Base-by-base conservation (phyloP, 2,888 invertebrate genomes). In the Allygus modestus region DNA sequence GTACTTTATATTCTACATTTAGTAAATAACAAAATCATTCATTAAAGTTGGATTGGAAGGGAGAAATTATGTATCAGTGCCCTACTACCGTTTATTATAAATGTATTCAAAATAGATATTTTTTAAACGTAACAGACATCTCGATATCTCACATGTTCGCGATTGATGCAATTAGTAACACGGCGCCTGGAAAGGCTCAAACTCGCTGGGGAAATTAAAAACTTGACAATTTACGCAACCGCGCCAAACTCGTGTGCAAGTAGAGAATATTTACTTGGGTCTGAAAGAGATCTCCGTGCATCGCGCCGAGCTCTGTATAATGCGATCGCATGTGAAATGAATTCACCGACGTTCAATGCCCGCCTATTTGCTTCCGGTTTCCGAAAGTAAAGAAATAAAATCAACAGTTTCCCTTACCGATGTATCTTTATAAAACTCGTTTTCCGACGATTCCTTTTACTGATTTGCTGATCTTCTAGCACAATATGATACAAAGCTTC, bases 381-480 rank as follows among this genome's bases (percentile, higher is more conserved):
- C 65, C 58, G 31, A 65, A 65, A 65, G 65, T 65, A 65, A 65
- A 65, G 65, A 65, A 65, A 65, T 65, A 65, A 65, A 65, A 65
- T 65, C 65, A 65, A 65, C 65, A 65, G 65, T 28, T 31, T 65
- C 65, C 28, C 65, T 65, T 28, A 65, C 65, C 15, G 65, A 65
- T 58, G 58, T 58, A 58, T 65, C 65, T 31, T 65, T 65, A 20
- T 65, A 65, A 58, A 46, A 46, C 46, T 46, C 46, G 46, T 46
- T 46, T 46, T 17, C 37, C 46, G 46, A 46, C 15, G 7, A 15
- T 46, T 46, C 46, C 37, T 9, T 37, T 37, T 9, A 9, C 37
- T 37, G 37, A 37, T 37, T 7, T 9, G 37, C 37, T 37, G 37
- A 37, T 37, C 37, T 37, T 37, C 37, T 37, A 7, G n/a, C n/a